phyloP scores from a whole-genome alignment of 2,888 invertebrate genomes.

The Parnassius orleans region DNA sequence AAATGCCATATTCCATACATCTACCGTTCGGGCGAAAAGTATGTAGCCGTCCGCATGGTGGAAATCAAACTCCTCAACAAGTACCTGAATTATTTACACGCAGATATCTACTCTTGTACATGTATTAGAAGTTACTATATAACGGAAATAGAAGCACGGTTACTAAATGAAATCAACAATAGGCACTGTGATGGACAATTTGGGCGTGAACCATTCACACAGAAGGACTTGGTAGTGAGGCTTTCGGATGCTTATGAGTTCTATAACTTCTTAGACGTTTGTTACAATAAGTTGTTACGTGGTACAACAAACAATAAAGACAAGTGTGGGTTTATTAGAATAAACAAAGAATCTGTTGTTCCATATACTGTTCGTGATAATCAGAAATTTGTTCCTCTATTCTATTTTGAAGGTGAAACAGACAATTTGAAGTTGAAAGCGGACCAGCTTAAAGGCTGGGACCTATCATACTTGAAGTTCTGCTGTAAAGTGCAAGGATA shows the following conservation, averaged over 20 bases:
- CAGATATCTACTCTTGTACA: slow-evolving; percentile 94
- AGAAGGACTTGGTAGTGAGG: slow-evolving; percentile 94
- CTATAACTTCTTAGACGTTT: slow-evolving; percentile 93
- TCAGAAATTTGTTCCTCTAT: slow-evolving; percentile 94
- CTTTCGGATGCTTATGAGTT: slow-evolving; percentile 94
- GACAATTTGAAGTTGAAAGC: slow-evolving; percentile 93
- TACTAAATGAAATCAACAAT: slow-evolving; percentile 95
- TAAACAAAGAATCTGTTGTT: slow-evolving; percentile 95
- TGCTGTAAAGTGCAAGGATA: slow-evolving; percentile 96
- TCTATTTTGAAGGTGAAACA: slow-evolving; percentile 94
- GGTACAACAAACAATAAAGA: slow-evolving; percentile 86
- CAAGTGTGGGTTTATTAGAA: slow-evolving; percentile 94
- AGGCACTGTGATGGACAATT: slow-evolving; percentile 95
- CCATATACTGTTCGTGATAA: slow-evolving; percentile 93
- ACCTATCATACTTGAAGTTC: slow-evolving; percentile 94
- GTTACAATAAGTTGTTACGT: slow-evolving; percentile 90
- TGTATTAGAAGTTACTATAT: slow-evolving; percentile 96
- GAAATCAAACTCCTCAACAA: slow-evolving; percentile 94
- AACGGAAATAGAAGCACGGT: slow-evolving; percentile 92
- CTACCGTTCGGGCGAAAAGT: slow-evolving; percentile 90
- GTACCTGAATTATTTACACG: slow-evolving; percentile 92
- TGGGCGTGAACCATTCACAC: slow-evolving; percentile 92
- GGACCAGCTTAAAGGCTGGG: slow-evolving; percentile 94
- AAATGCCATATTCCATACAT: slow-evolving; percentile 94
- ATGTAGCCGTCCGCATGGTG: slow-evolving; percentile 96